Base-by-base conservation (phyloP, 2,888 invertebrate species). In the Tiphia femorata region DNA sequence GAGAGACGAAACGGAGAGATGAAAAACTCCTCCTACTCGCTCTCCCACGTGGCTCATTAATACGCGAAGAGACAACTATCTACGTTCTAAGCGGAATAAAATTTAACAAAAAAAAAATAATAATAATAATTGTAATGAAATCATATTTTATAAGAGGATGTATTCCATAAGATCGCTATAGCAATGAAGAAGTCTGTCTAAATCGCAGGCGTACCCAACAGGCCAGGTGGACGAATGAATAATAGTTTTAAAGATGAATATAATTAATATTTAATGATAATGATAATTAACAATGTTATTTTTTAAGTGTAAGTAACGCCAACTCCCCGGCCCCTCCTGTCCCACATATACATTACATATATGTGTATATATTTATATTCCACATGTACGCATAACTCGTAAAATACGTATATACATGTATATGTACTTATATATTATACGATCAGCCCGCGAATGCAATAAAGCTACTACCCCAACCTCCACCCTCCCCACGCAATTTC, bases 131-230 rank as follows among this genome's bases (percentile, higher is more conserved):
- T 72, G 60, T 77, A 78, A 78, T 58, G 58, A 79, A 77, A 77
- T 73, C 65, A 79, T 79, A 80, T 80, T 80, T 80, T 80, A 79
- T 80, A 80, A 80, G 78, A 76, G 70, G 67, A 66, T 72, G 66
- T 77, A 76, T 70, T 73, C 71, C 70, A 53, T 73, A 72, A 67
- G 54, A 64, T 30, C 66, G 72, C 67, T 73, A 73, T 72, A 76
- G 71, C 67, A 69, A 70, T 66, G 71, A 55, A 48, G 51, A 60
- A 47, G 41, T 67, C 52, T 52, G 57, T 67, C 53, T 62, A 59
- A 62, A 17, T 49, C 56, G 53, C 49, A 41, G 59, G 46, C 62
- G 37, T 49, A 55, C 55, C 63, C 62, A 70, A n/a, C 63, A 76
- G 72, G 71, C 71, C 77, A 74, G 67, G 61, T 73, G 73, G 71